Evolutionary conservation across 2,888 invertebrate species (phyloP).

Genomic region (Coenonympha arcania): DNA sequence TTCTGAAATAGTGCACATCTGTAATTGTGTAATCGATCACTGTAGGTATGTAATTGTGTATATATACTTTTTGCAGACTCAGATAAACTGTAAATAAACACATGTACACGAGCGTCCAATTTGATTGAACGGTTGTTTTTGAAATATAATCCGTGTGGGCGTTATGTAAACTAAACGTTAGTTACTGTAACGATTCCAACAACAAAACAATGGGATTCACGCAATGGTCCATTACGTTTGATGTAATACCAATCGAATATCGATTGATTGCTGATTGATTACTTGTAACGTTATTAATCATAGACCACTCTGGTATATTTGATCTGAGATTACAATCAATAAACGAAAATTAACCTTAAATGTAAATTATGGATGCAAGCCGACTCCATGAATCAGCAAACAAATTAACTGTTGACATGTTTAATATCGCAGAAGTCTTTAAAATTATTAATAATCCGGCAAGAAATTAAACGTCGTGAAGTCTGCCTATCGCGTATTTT

Average conservation of each 20-base stretch:
- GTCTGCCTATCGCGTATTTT: neutral
- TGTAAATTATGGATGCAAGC: no score
- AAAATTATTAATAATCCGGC: no score
- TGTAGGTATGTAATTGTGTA: constrained; percentile 16
- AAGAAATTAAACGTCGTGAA: no score
- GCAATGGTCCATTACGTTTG: constrained; percentile 1
- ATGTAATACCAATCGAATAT: constrained; percentile 3
- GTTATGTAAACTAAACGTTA: constrained; percentile 17
- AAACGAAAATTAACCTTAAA: no score
- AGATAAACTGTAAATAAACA: constrained; percentile 21
- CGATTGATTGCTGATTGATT: neutral
- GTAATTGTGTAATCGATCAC: constrained; percentile 10
- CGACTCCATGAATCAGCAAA: no score
- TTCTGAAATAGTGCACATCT: no score
- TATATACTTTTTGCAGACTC: constrained; percentile 10
- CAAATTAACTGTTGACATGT: no score
- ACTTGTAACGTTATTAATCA: neutral
- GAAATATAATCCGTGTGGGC: constrained; percentile 20
- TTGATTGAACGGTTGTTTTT: constrained; percentile 27
- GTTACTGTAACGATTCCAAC: constrained; percentile 6
- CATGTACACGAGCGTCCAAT: constrained; percentile 14
- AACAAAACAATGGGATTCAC: constrained; percentile 1
- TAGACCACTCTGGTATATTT: no score
- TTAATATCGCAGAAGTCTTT: no score
- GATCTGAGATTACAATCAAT: no score